Percentiles rank a stretch among this genome's conserved stretches.
These are phyloP conservation scores for Muscicapa striata DNA, from an alignment of 2,797 vertebrate genomes.

Conservation along the genomic window DNA sequence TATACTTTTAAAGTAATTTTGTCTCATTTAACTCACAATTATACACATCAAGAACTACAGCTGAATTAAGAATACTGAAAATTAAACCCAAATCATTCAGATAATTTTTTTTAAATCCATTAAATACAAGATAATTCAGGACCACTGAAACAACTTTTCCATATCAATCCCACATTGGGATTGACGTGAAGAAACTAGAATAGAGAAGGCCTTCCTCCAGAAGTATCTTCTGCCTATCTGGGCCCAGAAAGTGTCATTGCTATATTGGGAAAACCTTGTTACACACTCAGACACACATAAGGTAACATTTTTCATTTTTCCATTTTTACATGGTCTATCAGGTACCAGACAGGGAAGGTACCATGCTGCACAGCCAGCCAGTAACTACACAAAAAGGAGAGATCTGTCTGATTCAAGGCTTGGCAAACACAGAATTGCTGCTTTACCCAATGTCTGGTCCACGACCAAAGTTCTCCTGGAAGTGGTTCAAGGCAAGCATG, in stretches of 20 bases:
- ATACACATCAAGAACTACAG: neutral
- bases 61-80: neutral
- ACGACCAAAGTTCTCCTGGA: slow-evolving; percentile 87
- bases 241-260: neutral
- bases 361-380: neutral
- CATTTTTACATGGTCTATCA: neutral
- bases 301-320: neutral
- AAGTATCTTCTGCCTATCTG: neutral
- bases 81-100: neutral
- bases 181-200: neutral
- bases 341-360: neutral
- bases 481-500: slow-evolving; percentile 90
- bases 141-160: neutral
- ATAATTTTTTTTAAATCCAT: neutral
- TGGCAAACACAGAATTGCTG: neutral
- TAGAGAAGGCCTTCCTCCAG: neutral
- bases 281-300: neutral
- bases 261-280: neutral
- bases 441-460: slow-evolving; percentile 89
- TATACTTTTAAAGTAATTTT: neutral
- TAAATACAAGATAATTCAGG: neutral
- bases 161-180: neutral
- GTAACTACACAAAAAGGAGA: neutral
- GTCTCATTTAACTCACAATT: neutral
- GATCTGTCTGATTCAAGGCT: neutral